These are phyloP conservation scores for Oenanthe oenanthe DNA, from an alignment of 2,113 vertebrate species.

Conservation along the genomic window DNA sequence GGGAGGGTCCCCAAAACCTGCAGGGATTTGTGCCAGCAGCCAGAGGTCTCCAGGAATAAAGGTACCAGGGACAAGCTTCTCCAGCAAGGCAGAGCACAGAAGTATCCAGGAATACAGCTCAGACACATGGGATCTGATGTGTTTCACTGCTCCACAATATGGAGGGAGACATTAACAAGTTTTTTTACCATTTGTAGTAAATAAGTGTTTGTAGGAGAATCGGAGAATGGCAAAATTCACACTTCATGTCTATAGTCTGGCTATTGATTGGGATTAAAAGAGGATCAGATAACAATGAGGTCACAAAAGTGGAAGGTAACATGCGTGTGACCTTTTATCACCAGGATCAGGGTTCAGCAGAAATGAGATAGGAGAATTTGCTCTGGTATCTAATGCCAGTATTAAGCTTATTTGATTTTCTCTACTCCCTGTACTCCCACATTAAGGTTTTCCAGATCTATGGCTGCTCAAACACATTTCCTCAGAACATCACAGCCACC, in stretches of 20 bases:
- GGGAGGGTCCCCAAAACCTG: not conserved
- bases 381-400: not conserved
- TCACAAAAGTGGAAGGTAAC: not conserved
- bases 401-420: not conserved
- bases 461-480: not conserved
- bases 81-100: not conserved
- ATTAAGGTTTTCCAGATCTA: not conserved
- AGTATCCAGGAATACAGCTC: not conserved
- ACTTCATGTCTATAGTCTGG: not conserved
- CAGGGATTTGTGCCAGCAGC: not conserved
- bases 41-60: rapidly evolving
- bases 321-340: not conserved
- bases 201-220: not conserved
- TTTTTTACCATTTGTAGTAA: not conserved
- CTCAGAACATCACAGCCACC: not conserved
- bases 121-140: rapidly evolving
- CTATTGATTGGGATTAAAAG: not conserved
- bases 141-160: not conserved
- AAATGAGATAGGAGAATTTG: not conserved
- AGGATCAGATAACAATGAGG: not conserved
- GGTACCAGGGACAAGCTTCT: not conserved
- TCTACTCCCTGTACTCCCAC: not conserved
- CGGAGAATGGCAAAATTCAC: not conserved
- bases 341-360: not conserved
- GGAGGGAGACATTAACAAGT: not conserved